phyloP scores from a whole-genome alignment of 2,888 invertebrate genomes.

The Brachynemurus nebulosus region DNA sequence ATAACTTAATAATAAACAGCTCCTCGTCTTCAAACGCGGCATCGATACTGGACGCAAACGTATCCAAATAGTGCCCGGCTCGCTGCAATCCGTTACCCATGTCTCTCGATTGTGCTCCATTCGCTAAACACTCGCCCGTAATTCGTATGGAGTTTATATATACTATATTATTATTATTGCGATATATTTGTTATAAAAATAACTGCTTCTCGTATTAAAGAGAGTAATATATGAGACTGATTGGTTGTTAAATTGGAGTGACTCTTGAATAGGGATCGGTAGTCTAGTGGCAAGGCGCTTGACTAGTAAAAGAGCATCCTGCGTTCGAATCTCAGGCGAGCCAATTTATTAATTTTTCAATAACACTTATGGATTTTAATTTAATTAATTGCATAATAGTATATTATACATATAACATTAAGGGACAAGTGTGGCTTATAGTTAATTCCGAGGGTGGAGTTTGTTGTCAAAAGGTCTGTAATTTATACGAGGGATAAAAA shows the following conservation, averaged over 20 bases:
- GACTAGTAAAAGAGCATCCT: slow-evolving; percentile 64
- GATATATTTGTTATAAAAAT: slow-evolving; percentile 48
- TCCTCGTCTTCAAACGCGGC: slow-evolving; percentile 69
- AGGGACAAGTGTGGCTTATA: too few relatives aligned
- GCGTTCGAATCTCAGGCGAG: slow-evolving; percentile 60
- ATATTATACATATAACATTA: too few relatives aligned
- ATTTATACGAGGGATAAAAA: too few relatives aligned
- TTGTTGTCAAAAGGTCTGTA: too few relatives aligned
- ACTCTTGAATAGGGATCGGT: too few relatives aligned
- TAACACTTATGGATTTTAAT: slow-evolving; percentile 57
- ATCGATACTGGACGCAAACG: slow-evolving; percentile 44
- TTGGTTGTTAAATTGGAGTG: too few relatives aligned
- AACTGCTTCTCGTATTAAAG: too few relatives aligned
- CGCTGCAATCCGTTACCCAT: slow-evolving; percentile 67
- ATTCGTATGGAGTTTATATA: slow-evolving; percentile 68
- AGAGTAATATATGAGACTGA: too few relatives aligned
- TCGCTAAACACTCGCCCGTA: slow-evolving; percentile 73
- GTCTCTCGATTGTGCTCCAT: slow-evolving; percentile 69
- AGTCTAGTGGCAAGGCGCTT: too few relatives aligned
- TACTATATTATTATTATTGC: slow-evolving; percentile 54
- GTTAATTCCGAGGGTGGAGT: too few relatives aligned
- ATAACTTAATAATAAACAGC: too few relatives aligned
- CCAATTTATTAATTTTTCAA: slow-evolving; percentile 57
- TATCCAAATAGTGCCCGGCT: slow-evolving; percentile 47
- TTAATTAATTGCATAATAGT: too few relatives aligned